Base-by-base conservation (phyloP, 2,113 vertebrate genomes). In the Varanus salvator region DNA sequence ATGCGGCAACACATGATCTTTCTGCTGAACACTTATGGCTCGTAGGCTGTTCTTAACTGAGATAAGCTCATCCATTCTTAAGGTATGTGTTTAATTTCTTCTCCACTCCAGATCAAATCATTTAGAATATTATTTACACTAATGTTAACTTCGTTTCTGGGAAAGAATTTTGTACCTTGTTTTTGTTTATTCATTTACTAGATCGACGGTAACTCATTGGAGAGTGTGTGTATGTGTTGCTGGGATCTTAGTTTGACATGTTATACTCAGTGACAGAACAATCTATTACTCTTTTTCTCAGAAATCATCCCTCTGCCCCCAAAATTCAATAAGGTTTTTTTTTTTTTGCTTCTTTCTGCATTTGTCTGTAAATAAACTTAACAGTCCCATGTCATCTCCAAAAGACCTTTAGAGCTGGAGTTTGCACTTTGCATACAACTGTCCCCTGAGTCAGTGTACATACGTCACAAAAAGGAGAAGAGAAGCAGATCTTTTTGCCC, bases 301-400 rank as follows among this genome's bases (percentile, higher is more conserved):
- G 29, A 92, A 90, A 6, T 66, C 83, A 1, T 93, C 93, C 31
- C 83, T 87, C 57, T 89, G 75, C 81, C 68, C 76, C 75, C 84
- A 48, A 57, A 69, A 92, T 12, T 69, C 88, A 90, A 87, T 27
- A 11, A 31, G 19, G 50, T 82, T 38, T 90, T 90, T 90, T 31
- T 44, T 44, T 44, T 44, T 90, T 87, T 82, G 52, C 54, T 82
- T 29, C 71, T 87, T 72, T 75, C 38, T 85, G 77, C 68, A 81
- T 78, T 80, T 90, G 89, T 80, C 85, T 2, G 1, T 75, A 60
- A 82, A 82, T 76, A 44, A 90, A 90, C 31, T 34, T 83, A n/a
- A 74, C 72, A 87, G 12, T n/a, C 15, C 71, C 34, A 1, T 38
- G 8, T 68, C 64, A 84, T 78, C 88, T 76, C 29, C 84, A 69